phyloP scores from a whole-genome alignment of 2,113 vertebrate genomes.

The Acinonyx jubatus region DNA sequence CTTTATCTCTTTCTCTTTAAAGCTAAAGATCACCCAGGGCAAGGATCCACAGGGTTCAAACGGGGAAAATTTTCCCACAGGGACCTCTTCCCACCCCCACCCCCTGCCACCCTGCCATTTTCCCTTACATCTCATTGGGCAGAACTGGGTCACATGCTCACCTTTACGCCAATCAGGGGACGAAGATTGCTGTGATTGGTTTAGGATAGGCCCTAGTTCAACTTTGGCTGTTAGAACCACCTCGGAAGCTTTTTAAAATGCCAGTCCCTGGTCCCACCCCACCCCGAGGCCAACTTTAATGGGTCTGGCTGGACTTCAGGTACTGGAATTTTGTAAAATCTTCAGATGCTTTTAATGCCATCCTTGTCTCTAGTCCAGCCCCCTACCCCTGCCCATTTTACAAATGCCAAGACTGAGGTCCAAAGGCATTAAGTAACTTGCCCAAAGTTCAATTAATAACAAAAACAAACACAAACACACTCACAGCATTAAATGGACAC shows the following conservation, averaged over 20 bases:
- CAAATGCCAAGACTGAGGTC: background rate
- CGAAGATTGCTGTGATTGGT: background rate
- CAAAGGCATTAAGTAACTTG: background rate
- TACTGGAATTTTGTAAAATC: background rate
- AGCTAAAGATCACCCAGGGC: background rate
- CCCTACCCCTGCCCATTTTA: background rate
- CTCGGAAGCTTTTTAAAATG: background rate
- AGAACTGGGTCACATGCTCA: background rate
- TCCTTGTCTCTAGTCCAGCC: background rate
- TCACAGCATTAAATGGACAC: background rate
- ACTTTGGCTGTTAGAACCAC: background rate
- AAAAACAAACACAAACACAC: background rate
- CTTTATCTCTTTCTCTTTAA: background rate
- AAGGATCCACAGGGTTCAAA: background rate
- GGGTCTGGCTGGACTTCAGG: background rate
- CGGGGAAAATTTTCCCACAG: background rate
- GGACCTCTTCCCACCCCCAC: rapidly evolving
- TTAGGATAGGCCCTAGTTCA: background rate
- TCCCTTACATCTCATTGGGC: background rate
- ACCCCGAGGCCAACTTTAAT: background rate
- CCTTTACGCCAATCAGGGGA: background rate
- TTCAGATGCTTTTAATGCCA: background rate
- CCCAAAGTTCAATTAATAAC: background rate
- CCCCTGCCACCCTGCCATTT: background rate
- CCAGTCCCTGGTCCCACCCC: background rate